A percentile compares a stretch with the other conserved stretches of the same genome.
These are phyloP conservation scores for Dipodomys stephensi DNA, from an alignment of 2,113 vertebrate genomes.

Conservation along the genomic window DNA sequence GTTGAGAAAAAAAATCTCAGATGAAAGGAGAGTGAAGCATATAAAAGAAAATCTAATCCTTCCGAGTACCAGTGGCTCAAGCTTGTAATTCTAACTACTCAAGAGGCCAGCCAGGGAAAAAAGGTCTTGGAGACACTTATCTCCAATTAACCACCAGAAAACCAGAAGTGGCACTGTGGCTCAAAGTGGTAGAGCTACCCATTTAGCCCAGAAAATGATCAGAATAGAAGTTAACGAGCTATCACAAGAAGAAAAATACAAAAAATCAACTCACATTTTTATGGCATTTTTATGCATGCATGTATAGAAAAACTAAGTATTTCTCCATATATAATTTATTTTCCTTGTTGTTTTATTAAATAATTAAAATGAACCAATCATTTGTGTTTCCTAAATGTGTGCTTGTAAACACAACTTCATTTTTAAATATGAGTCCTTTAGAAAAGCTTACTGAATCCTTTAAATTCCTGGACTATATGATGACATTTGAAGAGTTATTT, in stretches of 20 bases:
- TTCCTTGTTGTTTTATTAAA: background rate
- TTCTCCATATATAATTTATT: background rate
- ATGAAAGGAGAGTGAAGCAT: background rate
- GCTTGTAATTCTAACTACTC: too few relatives aligned
- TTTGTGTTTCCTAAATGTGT: background rate
- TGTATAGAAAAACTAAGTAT: background rate
- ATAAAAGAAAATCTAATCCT: too few relatives aligned
- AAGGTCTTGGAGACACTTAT: too few relatives aligned
- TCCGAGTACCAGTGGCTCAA: too few relatives aligned
- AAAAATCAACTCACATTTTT: background rate
- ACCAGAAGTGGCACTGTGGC: too few relatives aligned
- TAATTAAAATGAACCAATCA: background rate
- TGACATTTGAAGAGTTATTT: slow-evolving; percentile 39
- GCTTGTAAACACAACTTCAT: background rate
- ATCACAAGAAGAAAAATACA: background rate
- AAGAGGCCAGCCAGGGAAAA: too few relatives aligned
- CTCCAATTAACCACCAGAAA: too few relatives aligned
- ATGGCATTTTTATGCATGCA: background rate
- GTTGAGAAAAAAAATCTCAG: too few relatives aligned
- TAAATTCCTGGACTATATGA: slow-evolving; percentile 10
- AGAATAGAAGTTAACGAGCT: background rate
- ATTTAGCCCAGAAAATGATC: background rate
- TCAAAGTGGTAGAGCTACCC: too few relatives aligned
- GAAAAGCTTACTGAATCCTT: background rate
- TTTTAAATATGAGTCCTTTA: slow-evolving; percentile 23